These are phyloP conservation scores for Liolophura sinensis DNA, from an alignment of 1,140 invertebrate species.

Conservation along the genomic window DNA sequence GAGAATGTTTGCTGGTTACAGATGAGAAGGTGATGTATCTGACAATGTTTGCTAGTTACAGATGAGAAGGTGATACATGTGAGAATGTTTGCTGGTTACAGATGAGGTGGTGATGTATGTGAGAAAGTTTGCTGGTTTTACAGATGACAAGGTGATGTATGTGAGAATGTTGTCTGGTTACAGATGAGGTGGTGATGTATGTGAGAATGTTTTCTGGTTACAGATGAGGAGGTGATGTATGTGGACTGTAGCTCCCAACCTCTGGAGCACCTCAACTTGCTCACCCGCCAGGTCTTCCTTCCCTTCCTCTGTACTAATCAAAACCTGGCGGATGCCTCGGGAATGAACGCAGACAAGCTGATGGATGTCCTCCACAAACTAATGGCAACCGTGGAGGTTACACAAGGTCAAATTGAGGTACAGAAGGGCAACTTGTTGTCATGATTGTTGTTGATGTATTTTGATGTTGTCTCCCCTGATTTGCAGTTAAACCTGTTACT, in stretches of 20 bases:
- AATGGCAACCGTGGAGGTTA: conserved; percentile 53
- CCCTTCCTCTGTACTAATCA: conserved; percentile 55
- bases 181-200: conserved; percentile 48
- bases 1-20: no score
- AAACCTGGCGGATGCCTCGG: conserved; percentile 31
- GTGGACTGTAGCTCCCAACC: conserved; percentile 48
- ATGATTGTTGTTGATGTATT: no score
- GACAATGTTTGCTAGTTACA: no score
- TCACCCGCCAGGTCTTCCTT: conserved; percentile 55
- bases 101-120: no score
- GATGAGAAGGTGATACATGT: no score
- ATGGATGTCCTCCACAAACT: conserved; percentile 57
- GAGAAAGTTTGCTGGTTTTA: no score
- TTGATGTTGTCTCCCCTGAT: no score
- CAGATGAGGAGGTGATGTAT: conserved; percentile 56
- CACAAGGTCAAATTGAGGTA: conserved; percentile 53
- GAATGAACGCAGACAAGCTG: conserved; percentile 50
- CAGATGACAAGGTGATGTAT: not conserved
- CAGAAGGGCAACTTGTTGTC: no score
- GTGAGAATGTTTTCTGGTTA: conserved; percentile 6
- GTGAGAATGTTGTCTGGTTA: conserved; percentile 5
- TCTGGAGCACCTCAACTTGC: conserved; percentile 51
- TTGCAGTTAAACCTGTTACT: no score
- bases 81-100: no score
- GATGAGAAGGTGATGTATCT: no score